A percentile compares a stretch with the other conserved stretches of the same genome.
phyloP scores from a whole-genome alignment of 2,113 vertebrate genomes.

The Macrotis lagotis region DNA sequence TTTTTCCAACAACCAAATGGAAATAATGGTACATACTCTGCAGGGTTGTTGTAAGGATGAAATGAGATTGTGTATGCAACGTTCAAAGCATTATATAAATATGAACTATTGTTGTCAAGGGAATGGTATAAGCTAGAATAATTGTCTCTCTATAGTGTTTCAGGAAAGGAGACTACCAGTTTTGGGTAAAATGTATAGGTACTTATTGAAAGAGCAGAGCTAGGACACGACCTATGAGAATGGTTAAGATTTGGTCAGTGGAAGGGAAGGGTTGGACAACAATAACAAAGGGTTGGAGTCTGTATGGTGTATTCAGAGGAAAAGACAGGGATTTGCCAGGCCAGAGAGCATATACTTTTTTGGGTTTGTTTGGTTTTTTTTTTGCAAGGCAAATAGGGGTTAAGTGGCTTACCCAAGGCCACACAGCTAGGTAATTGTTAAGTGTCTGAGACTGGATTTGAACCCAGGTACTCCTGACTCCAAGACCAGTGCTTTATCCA shows the following conservation, averaged over 20 bases:
- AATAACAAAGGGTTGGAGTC: no score
- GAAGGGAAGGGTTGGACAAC: neutral
- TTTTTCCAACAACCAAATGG: neutral
- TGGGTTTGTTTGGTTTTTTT: no score
- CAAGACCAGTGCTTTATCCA: no score
- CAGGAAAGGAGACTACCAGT: neutral
- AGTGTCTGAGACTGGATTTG: no score
- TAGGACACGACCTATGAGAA: neutral
- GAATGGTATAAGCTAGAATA: neutral
- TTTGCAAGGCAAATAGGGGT: no score
- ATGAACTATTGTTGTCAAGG: neutral
- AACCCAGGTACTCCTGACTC: no score
- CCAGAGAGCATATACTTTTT: no score
- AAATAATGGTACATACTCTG: neutral
- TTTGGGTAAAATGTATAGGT: neutral
- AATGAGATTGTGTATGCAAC: neutral
- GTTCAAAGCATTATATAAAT: neutral
- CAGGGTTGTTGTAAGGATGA: neutral
- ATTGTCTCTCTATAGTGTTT: neutral
- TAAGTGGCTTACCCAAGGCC: no score
- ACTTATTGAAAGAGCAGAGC: neutral
- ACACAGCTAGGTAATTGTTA: no score
- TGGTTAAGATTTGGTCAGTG: neutral
- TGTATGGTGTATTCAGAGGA: neutral
- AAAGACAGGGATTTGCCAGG: no score